Evolutionary conservation across 2,113 vertebrate genomes (phyloP).

Genomic region (Corydoras maculifer): DNA sequence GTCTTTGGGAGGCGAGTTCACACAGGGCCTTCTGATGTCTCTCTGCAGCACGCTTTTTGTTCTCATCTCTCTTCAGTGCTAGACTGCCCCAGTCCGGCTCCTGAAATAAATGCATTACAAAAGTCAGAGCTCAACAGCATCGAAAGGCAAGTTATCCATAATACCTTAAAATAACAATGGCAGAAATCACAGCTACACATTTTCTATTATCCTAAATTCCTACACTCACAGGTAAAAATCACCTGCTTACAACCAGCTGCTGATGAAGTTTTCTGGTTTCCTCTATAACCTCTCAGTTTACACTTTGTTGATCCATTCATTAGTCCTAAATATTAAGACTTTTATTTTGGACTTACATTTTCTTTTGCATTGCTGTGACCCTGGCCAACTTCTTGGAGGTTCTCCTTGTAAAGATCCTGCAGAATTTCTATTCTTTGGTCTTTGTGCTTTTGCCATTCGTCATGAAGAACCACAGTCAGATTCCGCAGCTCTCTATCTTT

Average conservation of each 20-base stretch:
- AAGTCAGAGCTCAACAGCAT: neutral
- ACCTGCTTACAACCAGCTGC: too few relatives aligned
- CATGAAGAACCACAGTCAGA: conserved; percentile 69
- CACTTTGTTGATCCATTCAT: neutral
- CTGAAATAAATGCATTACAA: conserved; percentile 32
- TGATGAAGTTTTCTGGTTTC: too few relatives aligned
- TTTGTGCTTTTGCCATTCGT: conserved; percentile 76
- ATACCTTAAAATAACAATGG: neutral
- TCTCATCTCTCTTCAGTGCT: too few relatives aligned
- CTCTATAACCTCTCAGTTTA: too few relatives aligned
- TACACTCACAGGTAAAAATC: too few relatives aligned
- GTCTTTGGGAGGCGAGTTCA: too few relatives aligned
- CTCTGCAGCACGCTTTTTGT: too few relatives aligned
- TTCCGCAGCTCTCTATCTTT: conserved; percentile 67
- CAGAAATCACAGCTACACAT: too few relatives aligned
- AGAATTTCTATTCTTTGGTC: conserved; percentile 69
- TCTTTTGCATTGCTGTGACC: conserved; percentile 80
- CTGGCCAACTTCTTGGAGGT: conserved; percentile 72
- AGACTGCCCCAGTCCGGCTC: conserved; percentile 70
- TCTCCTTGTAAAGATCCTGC: conserved; percentile 74
- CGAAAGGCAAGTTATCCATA: neutral
- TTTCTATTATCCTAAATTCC: too few relatives aligned
- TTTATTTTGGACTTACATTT: conserved; percentile 65
- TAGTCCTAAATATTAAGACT: neutral
- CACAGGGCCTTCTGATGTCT: too few relatives aligned